These are phyloP conservation scores for Zalophus californianus DNA, from an alignment of 2,797 vertebrate genomes.

Conservation along the genomic window DNA sequence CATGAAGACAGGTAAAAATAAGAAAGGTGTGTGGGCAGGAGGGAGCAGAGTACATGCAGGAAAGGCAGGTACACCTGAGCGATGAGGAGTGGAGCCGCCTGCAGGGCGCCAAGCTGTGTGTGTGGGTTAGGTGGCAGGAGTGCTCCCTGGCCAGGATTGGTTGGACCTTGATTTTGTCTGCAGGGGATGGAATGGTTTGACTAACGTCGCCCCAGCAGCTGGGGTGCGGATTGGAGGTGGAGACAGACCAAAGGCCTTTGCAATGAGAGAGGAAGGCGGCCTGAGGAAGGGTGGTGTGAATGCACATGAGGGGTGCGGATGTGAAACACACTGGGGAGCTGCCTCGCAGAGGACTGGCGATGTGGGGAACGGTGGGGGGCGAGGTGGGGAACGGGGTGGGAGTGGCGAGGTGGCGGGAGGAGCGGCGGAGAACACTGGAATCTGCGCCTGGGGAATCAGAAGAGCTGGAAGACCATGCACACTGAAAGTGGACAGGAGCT, in stretches of 20 bases:
- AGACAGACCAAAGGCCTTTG: not conserved
- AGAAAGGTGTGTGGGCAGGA: not conserved
- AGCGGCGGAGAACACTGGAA: rapidly evolving
- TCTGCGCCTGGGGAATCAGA: not conserved
- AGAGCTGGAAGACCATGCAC: not conserved
- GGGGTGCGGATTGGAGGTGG: not conserved
- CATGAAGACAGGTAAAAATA: slow-evolving; percentile 70
- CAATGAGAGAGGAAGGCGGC: not conserved
- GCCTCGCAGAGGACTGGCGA: not conserved
- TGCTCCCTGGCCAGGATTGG: not conserved
- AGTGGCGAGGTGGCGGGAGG: not conserved
- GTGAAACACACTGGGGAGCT: rapidly evolving
- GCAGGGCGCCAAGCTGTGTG: not conserved
- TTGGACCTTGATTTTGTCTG: not conserved
- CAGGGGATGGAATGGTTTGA: not conserved
- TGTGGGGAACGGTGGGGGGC: no score
- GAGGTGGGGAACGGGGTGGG: no score
- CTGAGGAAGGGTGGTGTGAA: not conserved
- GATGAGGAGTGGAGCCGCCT: not conserved
- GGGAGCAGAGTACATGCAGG: not conserved
- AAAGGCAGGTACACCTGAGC: not conserved
- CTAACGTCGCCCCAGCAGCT: not conserved
- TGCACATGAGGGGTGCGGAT: not conserved
- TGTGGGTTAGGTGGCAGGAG: not conserved
- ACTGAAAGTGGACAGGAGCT: not conserved